Percentiles rank a stretch among this genome's conserved stretches.
Evolutionary conservation across 2,113 vertebrate species (phyloP).

Genomic region (Entelurus aequoreus): DNA sequence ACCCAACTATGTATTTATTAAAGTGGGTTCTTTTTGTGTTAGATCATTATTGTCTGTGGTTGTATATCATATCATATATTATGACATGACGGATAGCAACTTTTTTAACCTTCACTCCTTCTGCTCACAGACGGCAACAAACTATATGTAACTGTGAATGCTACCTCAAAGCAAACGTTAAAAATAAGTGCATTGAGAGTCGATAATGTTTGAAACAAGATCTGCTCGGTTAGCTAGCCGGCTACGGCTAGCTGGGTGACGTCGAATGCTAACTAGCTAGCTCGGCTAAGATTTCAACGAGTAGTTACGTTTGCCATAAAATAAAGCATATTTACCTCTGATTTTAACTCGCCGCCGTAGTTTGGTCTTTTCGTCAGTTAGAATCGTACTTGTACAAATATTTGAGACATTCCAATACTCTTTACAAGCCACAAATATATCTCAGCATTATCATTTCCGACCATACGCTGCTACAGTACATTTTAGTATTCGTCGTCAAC

Average conservation of each 20-base stretch:
- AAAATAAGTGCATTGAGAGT: too few relatives aligned
- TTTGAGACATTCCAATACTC: neutral
- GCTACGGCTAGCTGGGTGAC: slow-evolving; percentile 1
- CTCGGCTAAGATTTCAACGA: neutral
- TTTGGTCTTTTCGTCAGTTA: neutral
- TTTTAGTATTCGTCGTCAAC: neutral
- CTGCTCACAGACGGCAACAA: too few relatives aligned
- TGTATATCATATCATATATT: too few relatives aligned
- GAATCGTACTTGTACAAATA: neutral
- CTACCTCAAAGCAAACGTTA: too few relatives aligned
- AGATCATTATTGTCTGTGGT: too few relatives aligned
- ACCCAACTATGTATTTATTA: too few relatives aligned
- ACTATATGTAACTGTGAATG: too few relatives aligned
- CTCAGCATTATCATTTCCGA: neutral
- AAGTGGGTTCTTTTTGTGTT: too few relatives aligned
- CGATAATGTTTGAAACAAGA: neutral
- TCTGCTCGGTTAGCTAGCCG: slow-evolving; percentile 12
- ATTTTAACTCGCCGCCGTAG: neutral
- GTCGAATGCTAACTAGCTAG: slow-evolving; percentile 5
- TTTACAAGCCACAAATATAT: neutral
- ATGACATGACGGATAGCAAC: too few relatives aligned
- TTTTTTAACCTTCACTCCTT: too few relatives aligned
- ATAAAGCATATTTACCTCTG: slow-evolving; percentile 31
- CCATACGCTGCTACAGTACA: neutral
- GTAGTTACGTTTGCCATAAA: slow-evolving; percentile 23